Evolutionary conservation across 2,113 vertebrate genomes (phyloP).

Genomic region (Erinaceus europaeus): DNA sequence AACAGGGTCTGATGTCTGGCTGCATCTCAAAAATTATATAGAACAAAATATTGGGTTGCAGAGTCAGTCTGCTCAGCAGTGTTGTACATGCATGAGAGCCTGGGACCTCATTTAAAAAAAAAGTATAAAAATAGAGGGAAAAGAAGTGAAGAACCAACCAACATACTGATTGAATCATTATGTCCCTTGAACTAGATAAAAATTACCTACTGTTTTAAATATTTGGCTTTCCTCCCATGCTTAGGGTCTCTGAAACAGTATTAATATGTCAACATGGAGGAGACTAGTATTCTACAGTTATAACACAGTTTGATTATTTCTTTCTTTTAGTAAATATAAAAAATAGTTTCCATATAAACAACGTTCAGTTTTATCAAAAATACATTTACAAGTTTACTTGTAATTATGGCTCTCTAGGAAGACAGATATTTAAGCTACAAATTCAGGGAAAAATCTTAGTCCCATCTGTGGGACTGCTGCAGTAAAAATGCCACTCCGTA

Average conservation of each 20-base stretch:
- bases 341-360: not conserved
- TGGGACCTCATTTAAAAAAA: too few species aligned
- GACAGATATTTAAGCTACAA: not conserved
- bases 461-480: not conserved
- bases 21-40: too few species aligned
- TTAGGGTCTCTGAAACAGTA: not conserved
- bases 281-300: not conserved
- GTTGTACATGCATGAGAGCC: too few species aligned
- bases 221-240: not conserved
- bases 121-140: too few species aligned
- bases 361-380: not conserved
- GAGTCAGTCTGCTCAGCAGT: too few species aligned
- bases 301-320: not conserved
- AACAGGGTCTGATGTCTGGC: too few species aligned
- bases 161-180: not conserved
- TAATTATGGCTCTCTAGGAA: not conserved
- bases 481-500: not conserved
- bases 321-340: not conserved
- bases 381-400: not conserved
- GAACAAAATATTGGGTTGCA: too few species aligned
- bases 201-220: not conserved
- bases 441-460: not conserved
- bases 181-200: not conserved
- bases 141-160: not conserved
- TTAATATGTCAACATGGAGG: not conserved